Evolutionary conservation across 1,140 invertebrate species (phyloP).

Genomic region (Drosophila sulfurigaster): DNA sequence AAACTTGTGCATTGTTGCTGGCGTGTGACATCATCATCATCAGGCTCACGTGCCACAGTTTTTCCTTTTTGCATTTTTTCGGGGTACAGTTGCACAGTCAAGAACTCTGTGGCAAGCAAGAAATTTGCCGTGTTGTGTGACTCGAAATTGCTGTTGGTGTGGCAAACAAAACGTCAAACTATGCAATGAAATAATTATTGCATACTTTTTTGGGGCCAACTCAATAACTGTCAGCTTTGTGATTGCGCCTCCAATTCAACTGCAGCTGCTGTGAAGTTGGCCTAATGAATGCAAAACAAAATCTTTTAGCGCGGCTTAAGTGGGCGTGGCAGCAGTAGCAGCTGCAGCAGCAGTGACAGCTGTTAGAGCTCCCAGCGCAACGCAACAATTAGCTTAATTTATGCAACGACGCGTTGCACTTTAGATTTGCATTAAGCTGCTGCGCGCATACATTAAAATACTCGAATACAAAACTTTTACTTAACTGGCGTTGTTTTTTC

Average conservation of each 20-base stretch:
- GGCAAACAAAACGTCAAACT: constrained; percentile 26
- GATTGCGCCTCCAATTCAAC: background rate
- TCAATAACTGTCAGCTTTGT: constrained; percentile 32
- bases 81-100: constrained; percentile 43
- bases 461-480: background rate
- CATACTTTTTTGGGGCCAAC: constrained; percentile 37
- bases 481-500: constrained; percentile 30
- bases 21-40: constrained; percentile 74
- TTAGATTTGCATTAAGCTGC: constrained; percentile 58
- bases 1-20: constrained; percentile 66
- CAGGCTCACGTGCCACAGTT: constrained; percentile 48
- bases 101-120: constrained; percentile 33
- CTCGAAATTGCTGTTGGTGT: constrained; percentile 63
- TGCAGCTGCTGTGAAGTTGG: constrained; percentile 46
- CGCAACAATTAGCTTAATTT: constrained; percentile 70
- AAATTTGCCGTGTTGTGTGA: constrained; percentile 34
- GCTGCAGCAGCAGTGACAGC: constrained; percentile 6
- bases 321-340: constrained; percentile 17
- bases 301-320: constrained; percentile 70
- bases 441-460: constrained; percentile 42
- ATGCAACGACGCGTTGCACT: constrained; percentile 64
- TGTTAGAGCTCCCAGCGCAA: constrained; percentile 12
- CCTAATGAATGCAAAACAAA: constrained; percentile 77
- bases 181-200: constrained; percentile 69
- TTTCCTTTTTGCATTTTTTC: background rate